Percentiles rank a stretch among this genome's conserved stretches.
Conservation (phyloP, 37 sponge, comb jelly and placozoan species). For the Axinella damicornis region DNA sequence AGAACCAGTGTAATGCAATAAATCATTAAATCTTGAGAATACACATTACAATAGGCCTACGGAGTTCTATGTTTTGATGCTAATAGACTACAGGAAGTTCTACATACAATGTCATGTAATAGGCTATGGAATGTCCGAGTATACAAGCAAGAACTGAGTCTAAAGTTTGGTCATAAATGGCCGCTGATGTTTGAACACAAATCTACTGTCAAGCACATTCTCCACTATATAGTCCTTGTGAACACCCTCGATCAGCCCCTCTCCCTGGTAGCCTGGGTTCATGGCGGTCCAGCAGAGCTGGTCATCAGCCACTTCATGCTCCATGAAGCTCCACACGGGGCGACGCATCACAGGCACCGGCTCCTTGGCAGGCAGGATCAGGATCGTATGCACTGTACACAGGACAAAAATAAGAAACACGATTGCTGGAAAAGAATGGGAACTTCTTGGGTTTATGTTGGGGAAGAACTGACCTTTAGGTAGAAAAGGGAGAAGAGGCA, state of each 20-base stretch:
- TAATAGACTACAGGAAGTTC: no score
- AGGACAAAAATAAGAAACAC: no score
- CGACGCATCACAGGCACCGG: background rate
- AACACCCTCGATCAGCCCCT: conserved; percentile 18
- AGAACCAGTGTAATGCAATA: no score
- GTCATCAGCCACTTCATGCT: background rate
- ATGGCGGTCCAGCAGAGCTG: conserved; percentile 20
- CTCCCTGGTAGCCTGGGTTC: conserved; percentile 40
- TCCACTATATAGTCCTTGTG: conserved; percentile 26
- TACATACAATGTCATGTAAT: no score
- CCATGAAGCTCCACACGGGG: conserved; percentile 19
- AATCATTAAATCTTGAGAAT: no score
- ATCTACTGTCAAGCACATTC: conserved; percentile 13
- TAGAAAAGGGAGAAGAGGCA: no score
- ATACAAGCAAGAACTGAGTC: no score
- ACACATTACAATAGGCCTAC: no score
- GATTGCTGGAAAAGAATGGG: no score
- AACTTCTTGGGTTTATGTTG: no score
- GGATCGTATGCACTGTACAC: background rate
- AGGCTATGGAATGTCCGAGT: no score
- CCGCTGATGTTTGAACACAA: background rate
- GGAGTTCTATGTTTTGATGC: no score
- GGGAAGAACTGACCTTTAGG: conserved; percentile 34
- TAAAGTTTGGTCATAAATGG: background rate
- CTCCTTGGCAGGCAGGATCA: conserved; percentile 10